A percentile compares a stretch with the other conserved stretches of the same genome.
phyloP scores from a whole-genome alignment of 92 coral and sea anemone species.

The Porites lobata region DNA sequence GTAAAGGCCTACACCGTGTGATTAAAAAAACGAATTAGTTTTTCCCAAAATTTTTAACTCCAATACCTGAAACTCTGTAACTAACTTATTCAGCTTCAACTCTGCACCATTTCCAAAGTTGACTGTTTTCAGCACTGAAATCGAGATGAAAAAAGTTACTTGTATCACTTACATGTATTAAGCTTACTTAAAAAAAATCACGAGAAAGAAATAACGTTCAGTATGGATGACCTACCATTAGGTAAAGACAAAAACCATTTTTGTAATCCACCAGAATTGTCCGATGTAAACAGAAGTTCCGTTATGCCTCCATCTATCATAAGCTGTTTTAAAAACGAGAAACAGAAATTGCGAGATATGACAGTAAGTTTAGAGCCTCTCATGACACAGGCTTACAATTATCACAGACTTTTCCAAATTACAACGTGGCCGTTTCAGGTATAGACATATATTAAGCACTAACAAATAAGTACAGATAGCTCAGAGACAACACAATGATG shows the following conservation, averaged over 20 bases:
- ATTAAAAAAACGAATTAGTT: neutral
- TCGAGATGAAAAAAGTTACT: neutral
- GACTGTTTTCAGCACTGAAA: constrained; percentile 85
- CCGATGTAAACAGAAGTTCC: constrained; percentile 91
- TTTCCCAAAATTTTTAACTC: neutral
- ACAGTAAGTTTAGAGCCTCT: neutral
- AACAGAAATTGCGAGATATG: neutral
- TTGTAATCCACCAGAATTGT: constrained; percentile 65
- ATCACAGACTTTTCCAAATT: too few relatives aligned
- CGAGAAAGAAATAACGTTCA: neutral
- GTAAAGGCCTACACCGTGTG: neutral
- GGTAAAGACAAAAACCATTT: constrained; percentile 47
- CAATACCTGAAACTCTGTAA: constrained; percentile 78
- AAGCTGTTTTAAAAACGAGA: constrained; percentile 40
- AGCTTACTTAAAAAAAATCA: neutral
- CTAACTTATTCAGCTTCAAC: constrained; percentile 44
- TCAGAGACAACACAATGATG: too few relatives aligned
- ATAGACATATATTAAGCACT: neutral
- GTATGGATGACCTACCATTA: constrained; percentile 23
- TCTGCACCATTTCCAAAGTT: constrained; percentile 71
- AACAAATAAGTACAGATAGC: too few relatives aligned
- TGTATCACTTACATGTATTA: neutral
- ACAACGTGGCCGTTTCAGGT: too few relatives aligned
- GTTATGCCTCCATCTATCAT: constrained; percentile 78
- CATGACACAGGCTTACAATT: neutral